Evolutionary conservation across 1,140 invertebrate species (phyloP).

Genomic region (Protaetia brevitarsis): DNA sequence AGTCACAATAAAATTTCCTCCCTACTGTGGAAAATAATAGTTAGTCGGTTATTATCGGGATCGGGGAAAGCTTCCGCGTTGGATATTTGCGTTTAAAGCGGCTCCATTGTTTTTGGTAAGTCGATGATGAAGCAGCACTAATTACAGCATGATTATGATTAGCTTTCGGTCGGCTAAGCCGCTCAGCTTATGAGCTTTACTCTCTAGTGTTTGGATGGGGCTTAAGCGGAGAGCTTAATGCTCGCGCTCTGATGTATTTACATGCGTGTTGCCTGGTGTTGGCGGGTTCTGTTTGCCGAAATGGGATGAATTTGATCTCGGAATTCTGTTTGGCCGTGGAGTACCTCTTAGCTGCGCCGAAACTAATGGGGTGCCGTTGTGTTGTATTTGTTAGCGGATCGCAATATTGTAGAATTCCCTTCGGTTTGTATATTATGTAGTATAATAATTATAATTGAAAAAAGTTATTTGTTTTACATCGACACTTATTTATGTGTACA

Average conservation of each 20-base stretch:
- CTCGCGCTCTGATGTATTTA: conserved; percentile 41
- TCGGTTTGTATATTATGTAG: too few species aligned
- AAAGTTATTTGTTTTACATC: too few species aligned
- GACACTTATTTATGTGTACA: too few species aligned
- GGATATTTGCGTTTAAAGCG: conserved; percentile 20
- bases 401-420: too few species aligned
- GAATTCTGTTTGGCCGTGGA: conserved; percentile 17
- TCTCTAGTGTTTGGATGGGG: conserved; percentile 41
- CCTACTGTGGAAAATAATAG: too few species aligned
- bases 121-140: conserved; percentile 36
- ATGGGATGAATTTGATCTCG: conserved; percentile 27
- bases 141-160: conserved; percentile 46
- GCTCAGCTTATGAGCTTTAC: conserved; percentile 40
- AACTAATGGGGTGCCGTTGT: conserved; percentile 3
- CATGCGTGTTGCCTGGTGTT: conserved; percentile 33
- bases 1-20: too few species aligned
- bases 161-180: conserved; percentile 42
- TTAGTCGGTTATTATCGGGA: too few species aligned
- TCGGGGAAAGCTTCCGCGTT: background rate
- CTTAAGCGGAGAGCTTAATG: conserved; percentile 40
- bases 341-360: conserved; percentile 1
- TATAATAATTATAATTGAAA: too few species aligned
- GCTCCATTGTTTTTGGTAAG: conserved; percentile 29
- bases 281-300: conserved; percentile 26
- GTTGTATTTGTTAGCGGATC: too few species aligned